These are phyloP conservation scores for Phrynocephalus versicolor DNA, from an alignment of 2,113 vertebrate species.

Conservation along the genomic window DNA sequence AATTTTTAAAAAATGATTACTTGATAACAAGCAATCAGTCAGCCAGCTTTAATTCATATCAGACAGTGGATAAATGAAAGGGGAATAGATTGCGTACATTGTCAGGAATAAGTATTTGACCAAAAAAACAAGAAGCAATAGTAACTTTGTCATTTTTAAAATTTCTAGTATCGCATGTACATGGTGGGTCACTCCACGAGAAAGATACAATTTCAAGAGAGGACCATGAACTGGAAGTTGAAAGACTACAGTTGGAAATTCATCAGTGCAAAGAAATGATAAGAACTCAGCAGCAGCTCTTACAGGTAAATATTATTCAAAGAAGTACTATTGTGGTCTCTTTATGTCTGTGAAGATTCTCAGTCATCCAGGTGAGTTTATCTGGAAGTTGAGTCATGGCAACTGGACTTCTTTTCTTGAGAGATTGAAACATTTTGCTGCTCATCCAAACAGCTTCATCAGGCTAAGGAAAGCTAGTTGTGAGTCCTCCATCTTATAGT, in stretches of 20 bases:
- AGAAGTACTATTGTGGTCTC: too few relatives aligned
- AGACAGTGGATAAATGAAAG: not conserved
- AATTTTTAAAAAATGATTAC: not conserved
- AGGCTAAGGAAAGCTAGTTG: too few relatives aligned
- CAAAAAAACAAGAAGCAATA: not conserved
- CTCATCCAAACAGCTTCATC: too few relatives aligned
- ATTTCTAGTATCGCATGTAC: conserved; percentile 81
- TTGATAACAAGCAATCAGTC: not conserved
- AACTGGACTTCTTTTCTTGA: too few relatives aligned
- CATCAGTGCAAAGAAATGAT: conserved; percentile 96
- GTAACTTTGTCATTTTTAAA: not conserved
- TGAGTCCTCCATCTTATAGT: too few relatives aligned
- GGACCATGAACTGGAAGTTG: conserved; percentile 88
- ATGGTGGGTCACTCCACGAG: conserved; percentile 71
- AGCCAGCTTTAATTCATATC: not conserved
- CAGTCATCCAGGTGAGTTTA: too few relatives aligned
- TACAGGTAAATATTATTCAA: conserved; percentile 80
- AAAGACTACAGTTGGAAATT: conserved; percentile 87
- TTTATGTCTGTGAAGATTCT: too few relatives aligned
- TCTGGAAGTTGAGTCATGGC: too few relatives aligned
- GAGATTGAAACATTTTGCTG: too few relatives aligned
- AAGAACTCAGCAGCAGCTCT: conserved; percentile 90
- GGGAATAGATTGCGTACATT: not conserved
- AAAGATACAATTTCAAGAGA: conserved; percentile 86
- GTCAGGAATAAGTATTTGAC: not conserved